phyloP scores from a whole-genome alignment of 2,113 vertebrate genomes.

The Formicarius rufipectus region DNA sequence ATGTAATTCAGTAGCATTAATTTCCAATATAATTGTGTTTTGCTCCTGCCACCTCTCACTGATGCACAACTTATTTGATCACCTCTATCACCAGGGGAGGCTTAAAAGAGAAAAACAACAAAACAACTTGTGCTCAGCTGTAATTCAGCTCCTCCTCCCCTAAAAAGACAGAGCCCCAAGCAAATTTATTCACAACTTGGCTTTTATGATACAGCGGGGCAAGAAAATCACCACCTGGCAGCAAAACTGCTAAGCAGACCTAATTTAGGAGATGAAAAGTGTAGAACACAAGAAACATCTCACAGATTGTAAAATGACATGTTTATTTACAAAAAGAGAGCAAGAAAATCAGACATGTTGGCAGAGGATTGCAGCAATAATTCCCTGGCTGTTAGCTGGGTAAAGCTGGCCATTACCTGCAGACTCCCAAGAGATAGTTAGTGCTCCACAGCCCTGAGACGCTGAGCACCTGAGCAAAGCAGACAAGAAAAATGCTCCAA shows the following conservation, averaged over 20 bases:
- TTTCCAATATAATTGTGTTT: background rate
- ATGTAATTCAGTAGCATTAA: background rate
- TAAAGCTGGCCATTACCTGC: background rate
- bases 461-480: rapidly evolving
- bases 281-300: conserved; percentile 14
- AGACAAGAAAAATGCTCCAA: background rate
- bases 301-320: conserved; percentile 19
- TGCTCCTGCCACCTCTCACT: background rate
- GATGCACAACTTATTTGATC: background rate
- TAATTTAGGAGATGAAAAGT: conserved; percentile 6
- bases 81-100: background rate
- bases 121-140: background rate
- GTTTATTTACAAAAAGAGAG: background rate
- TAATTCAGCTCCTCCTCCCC: background rate
- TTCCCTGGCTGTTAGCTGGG: background rate
- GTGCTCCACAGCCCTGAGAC: rapidly evolving
- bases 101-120: background rate
- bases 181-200: conserved; percentile 6
- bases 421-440: background rate
- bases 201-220: background rate
- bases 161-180: background rate
- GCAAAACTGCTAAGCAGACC: conserved; percentile 41
- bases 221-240: conserved; percentile 25
- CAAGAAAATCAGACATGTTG: background rate
- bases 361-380: background rate